These are phyloP conservation scores for Drosophila tani DNA, from an alignment of 1,140 invertebrate species.

Conservation along the genomic window DNA sequence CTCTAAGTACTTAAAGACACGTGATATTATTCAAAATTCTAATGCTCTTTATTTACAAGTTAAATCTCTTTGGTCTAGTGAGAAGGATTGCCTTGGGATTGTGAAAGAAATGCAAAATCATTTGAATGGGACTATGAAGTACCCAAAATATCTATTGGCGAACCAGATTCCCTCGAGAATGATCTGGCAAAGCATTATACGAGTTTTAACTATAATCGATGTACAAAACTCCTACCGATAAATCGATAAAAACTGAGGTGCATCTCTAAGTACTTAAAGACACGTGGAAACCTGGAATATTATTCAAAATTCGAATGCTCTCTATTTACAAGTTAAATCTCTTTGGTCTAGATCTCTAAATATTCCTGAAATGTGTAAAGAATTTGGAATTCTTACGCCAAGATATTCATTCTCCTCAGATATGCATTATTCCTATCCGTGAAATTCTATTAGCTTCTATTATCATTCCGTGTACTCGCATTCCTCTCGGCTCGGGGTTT, in stretches of 20 bases:
- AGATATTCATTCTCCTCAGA: conserved; percentile 1
- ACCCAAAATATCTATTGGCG: neutral
- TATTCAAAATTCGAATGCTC: neutral
- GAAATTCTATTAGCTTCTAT: conserved; percentile 9
- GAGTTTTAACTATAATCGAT: neutral
- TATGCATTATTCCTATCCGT: conserved; percentile 13
- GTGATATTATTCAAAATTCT: neutral
- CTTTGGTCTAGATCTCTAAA: conserved; percentile 3
- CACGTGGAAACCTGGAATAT: neutral
- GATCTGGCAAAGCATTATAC: neutral
- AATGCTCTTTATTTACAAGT: neutral
- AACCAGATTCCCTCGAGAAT: neutral
- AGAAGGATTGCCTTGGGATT: too few relatives aligned
- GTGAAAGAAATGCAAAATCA: conserved; percentile 8
- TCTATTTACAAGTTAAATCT: neutral
- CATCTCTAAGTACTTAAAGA: neutral
- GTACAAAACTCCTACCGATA: neutral
- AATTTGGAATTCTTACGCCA: neutral
- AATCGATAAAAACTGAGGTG: neutral
- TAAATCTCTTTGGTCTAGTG: conserved; percentile 1
- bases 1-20: neutral
- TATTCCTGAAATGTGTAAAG: neutral
- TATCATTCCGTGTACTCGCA: conserved; percentile 20
- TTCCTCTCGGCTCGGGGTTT: conserved; percentile 11
- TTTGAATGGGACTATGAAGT: conserved; percentile 7